Evolutionary conservation across 1,140 invertebrate genomes (phyloP).

Genomic region (Coptotermes formosanus): DNA sequence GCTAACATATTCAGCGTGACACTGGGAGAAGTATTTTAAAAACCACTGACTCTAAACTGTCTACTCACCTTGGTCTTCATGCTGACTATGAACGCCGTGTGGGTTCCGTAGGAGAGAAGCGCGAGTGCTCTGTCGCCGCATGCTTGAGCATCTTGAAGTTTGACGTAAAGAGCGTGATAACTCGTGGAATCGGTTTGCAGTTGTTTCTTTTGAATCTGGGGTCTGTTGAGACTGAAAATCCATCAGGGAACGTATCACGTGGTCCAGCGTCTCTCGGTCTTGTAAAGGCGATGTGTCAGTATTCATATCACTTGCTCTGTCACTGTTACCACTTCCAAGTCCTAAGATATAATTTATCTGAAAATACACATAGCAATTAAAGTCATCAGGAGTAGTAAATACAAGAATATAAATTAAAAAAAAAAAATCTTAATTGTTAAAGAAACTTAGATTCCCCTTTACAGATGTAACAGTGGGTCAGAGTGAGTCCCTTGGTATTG

Average conservation of each 20-base stretch:
- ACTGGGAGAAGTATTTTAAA: no score
- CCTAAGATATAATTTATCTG: constrained; percentile 10
- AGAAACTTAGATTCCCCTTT: no score
- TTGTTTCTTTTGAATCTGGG: neutral
- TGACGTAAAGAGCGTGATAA: constrained; percentile 25
- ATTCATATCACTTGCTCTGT: neutral
- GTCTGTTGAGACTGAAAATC: constrained; percentile 20
- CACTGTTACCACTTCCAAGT: neutral
- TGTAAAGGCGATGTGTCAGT: neutral
- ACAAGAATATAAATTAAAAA: no score
- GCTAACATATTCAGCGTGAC: no score
- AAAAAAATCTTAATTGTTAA: no score
- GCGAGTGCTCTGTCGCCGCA: neutral
- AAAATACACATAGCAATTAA: neutral
- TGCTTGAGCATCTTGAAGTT: constrained; percentile 20
- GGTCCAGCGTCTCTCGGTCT: constrained; percentile 20
- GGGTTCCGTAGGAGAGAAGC: neutral
- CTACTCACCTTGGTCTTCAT: neutral
- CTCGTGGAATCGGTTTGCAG: constrained; percentile 6
- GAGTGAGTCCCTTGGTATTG: no score
- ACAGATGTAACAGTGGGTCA: no score
- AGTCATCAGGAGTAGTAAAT: no score
- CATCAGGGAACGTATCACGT: constrained; percentile 21
- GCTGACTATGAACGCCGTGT: neutral
- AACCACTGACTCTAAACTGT: no score